These are phyloP conservation scores for Bursaphelenchus okinawaensis DNA, from an alignment of 2,888 invertebrate genomes.

Conservation along the genomic window DNA sequence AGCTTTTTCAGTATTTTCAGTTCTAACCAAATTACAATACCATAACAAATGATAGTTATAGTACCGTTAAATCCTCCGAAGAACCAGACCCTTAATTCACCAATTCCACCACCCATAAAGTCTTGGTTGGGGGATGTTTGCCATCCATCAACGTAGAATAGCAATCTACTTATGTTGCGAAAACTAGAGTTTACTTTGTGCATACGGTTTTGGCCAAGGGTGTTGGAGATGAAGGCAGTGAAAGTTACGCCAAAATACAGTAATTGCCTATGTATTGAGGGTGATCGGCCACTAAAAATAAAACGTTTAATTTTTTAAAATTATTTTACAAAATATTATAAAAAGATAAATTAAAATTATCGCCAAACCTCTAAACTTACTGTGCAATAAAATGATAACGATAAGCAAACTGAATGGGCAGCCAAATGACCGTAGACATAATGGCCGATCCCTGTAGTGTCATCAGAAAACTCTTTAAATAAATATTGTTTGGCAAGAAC, in stretches of 20 bases:
- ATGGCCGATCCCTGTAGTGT: neutral
- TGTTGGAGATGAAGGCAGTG: neutral
- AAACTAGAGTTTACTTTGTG: neutral
- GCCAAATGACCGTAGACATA: neutral
- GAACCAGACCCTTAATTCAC: neutral
- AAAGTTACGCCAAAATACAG: neutral
- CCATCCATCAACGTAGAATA: neutral
- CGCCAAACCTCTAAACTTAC: neutral
- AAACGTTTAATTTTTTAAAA: too few species aligned
- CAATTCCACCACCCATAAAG: neutral
- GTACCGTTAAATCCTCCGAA: neutral
- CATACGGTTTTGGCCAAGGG: neutral
- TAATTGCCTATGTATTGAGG: neutral
- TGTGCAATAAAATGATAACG: neutral
- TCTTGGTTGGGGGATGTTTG: neutral
- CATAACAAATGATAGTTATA: neutral
- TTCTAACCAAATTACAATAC: neutral
- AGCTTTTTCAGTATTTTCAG: neutral
- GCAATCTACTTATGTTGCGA: neutral
- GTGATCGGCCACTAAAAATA: neutral
- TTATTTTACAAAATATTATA: neutral
- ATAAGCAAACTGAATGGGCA: neutral
- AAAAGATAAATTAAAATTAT: neutral
- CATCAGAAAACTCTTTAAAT: neutral
- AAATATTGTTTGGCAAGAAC: neutral